These are phyloP conservation scores for Diplodus puntazzo DNA, from an alignment of 2,797 vertebrate species.

Conservation along the genomic window DNA sequence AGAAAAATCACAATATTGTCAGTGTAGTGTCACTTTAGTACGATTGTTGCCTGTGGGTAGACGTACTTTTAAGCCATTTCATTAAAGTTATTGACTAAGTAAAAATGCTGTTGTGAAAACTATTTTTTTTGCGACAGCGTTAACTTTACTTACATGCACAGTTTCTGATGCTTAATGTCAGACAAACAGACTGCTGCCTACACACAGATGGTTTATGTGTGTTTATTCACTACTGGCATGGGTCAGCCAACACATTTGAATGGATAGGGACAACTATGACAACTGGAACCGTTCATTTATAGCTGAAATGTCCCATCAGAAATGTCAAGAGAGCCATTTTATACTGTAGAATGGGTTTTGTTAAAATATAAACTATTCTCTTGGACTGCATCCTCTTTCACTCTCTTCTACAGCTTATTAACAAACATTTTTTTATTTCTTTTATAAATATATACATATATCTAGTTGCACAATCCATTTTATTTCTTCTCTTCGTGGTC, in stretches of 20 bases:
- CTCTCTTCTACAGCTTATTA: background rate
- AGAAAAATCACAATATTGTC: background rate
- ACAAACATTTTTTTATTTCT: background rate
- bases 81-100: background rate
- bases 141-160: conserved; percentile 1
- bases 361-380: background rate
- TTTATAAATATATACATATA: too few relatives aligned
- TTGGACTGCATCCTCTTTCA: background rate
- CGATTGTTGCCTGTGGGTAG: background rate
- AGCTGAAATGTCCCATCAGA: conserved; percentile 17
- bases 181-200: conserved; percentile 1
- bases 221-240: conserved; percentile 22
- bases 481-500: too few relatives aligned
- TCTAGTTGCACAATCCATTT: too few relatives aligned
- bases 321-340: conserved; percentile 7
- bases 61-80: background rate
- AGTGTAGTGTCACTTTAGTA: background rate
- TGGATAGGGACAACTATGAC: background rate
- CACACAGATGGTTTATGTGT: conserved; percentile 49
- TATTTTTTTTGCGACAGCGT: background rate
- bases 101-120: background rate
- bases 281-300: conserved; percentile 10
- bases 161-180: background rate
- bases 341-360: background rate
- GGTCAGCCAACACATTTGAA: conserved; percentile 40